Percentiles rank a stretch among this genome's conserved stretches.
Evolutionary conservation across 1,140 invertebrate genomes (phyloP).

Genomic region (Stegodyphus mimosarum): DNA sequence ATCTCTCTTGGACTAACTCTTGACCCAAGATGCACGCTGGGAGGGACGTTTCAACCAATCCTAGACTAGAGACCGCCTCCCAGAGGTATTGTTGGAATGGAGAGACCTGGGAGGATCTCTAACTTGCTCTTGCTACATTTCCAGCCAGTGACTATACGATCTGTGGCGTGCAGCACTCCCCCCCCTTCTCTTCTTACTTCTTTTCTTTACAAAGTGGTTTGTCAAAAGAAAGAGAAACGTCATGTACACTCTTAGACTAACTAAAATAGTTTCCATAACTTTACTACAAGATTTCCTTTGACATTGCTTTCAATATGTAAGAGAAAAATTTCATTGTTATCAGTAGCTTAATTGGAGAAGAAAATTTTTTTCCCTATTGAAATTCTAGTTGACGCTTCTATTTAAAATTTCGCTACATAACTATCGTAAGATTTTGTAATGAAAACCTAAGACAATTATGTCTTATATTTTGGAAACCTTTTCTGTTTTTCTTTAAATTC

Average conservation of each 20-base stretch:
- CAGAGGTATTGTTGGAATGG: constrained; percentile 50
- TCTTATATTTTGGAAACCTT: no score
- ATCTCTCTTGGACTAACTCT: constrained; percentile 46
- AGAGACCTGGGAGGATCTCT: constrained; percentile 25
- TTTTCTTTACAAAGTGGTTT: constrained; percentile 33
- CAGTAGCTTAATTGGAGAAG: no score
- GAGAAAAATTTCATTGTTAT: no score
- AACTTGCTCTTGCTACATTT: constrained; percentile 28
- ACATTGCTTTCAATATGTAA: no score
- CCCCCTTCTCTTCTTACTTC: neutral
- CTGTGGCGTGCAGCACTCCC: neutral
- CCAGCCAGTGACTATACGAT: neutral
- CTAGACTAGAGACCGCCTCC: constrained; percentile 43
- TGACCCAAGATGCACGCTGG: constrained; percentile 45
- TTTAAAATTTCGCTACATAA: no score
- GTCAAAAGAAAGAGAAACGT: constrained; percentile 31
- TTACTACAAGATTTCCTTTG: no score
- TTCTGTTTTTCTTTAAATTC: no score
- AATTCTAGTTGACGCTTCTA: no score
- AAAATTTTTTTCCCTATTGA: no score
- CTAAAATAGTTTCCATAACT: neutral
- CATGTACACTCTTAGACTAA: neutral
- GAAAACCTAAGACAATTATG: no score
- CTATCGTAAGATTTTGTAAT: no score
- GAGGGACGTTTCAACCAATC: constrained; percentile 50